These are phyloP conservation scores for Myotis lucifugus DNA, from an alignment of 2,113 vertebrate species.

Conservation along the genomic window DNA sequence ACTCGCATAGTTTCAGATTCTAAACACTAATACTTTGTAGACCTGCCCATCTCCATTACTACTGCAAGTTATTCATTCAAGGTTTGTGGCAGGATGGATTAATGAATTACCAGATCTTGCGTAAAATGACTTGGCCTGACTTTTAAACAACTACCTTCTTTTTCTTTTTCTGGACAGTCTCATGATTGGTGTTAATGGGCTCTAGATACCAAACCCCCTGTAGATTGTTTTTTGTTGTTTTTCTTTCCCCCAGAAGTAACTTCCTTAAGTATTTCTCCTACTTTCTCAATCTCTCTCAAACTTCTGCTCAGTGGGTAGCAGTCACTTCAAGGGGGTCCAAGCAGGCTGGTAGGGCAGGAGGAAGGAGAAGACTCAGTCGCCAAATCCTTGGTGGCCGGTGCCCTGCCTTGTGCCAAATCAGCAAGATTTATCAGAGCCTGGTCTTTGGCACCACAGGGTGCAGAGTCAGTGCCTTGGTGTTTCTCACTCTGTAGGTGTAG, in stretches of 20 bases:
- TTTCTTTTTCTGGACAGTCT: constrained; percentile 77
- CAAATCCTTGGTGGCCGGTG: constrained; percentile 78
- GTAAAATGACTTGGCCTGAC: constrained; percentile 87
- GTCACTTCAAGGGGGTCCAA: constrained; percentile 80
- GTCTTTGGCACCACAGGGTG: constrained; percentile 79
- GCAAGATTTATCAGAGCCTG: constrained; percentile 81
- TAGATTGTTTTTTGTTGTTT: neutral
- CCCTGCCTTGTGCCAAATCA: constrained; percentile 80
- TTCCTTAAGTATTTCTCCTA: constrained; percentile 64
- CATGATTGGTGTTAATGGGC: constrained; percentile 87
- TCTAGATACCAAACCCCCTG: constrained; percentile 72
- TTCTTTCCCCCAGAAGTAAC: neutral
- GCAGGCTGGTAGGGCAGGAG: constrained; percentile 28
- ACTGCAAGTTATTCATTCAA: constrained; percentile 87
- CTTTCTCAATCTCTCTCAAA: constrained; percentile 75
- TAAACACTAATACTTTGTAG: constrained; percentile 65
- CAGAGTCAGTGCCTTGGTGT: constrained; percentile 77
- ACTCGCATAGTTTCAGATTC: constrained; percentile 75
- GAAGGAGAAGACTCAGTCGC: constrained; percentile 57
- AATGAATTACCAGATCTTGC: constrained; percentile 91
- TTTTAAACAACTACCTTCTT: constrained; percentile 85
- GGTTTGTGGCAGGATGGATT: constrained; percentile 85
- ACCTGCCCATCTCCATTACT: constrained; percentile 79
- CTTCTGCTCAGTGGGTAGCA: constrained; percentile 74
- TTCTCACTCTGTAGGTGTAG: constrained; percentile 79